These are phyloP conservation scores for Tetanocera ferruginea DNA, from an alignment of 2,888 invertebrate species.

Conservation along the genomic window DNA sequence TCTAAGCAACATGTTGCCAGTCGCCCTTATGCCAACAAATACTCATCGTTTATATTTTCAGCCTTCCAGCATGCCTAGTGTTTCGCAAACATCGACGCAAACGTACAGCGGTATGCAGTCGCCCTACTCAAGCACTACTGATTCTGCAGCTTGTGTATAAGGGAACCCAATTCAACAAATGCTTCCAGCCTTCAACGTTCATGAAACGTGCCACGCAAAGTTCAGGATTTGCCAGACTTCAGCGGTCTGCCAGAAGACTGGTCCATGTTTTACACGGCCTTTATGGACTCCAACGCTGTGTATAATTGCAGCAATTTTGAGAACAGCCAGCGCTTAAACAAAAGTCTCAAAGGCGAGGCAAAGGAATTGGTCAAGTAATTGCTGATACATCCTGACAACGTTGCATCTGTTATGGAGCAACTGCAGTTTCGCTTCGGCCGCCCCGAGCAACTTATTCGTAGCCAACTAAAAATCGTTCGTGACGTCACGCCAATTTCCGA, in stretches of 20 bases:
- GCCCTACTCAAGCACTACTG: too few relatives aligned
- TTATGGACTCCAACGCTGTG: slow-evolving; percentile 28
- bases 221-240: slow-evolving; percentile 44
- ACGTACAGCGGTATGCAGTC: too few relatives aligned
- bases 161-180: too few relatives aligned
- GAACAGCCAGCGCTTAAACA: slow-evolving; percentile 39
- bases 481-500: slow-evolving; percentile 40
- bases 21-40: too few relatives aligned
- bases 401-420: slow-evolving; percentile 37
- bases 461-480: slow-evolving; percentile 41
- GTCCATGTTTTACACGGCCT: slow-evolving; percentile 44
- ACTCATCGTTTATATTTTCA: too few relatives aligned
- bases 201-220: slow-evolving; percentile 11
- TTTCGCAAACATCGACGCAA: too few relatives aligned
- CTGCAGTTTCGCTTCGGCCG: slow-evolving; percentile 43
- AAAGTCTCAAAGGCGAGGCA: slow-evolving; percentile 39
- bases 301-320: slow-evolving; percentile 42
- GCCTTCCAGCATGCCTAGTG: too few relatives aligned
- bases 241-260: slow-evolving; percentile 45
- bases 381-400: slow-evolving; percentile 47
- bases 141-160: too few relatives aligned
- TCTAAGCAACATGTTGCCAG: too few relatives aligned
- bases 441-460: slow-evolving; percentile 42
- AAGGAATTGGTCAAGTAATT: slow-evolving; percentile 43
- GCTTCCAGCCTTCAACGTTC: too few relatives aligned